Evolutionary conservation across 2,797 vertebrate species (phyloP).

Genomic region (Artibeus jamaicensis): DNA sequence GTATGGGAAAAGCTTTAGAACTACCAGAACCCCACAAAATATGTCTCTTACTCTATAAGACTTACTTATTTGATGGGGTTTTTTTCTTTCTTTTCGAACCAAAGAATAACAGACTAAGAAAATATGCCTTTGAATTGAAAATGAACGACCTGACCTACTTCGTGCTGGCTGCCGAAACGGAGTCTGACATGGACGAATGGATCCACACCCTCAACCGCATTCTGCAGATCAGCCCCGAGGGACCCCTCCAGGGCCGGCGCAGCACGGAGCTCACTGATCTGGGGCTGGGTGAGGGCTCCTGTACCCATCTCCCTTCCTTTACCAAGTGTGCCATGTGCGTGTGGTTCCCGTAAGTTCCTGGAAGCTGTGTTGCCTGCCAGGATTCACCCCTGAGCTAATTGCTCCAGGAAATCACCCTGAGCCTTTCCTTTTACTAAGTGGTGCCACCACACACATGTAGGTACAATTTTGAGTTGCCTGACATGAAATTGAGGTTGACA

Average conservation of each 20-base stretch:
- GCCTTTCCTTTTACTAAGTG: slow-evolving; percentile 38
- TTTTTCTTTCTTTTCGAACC: slow-evolving; percentile 60
- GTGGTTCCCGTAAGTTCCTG: background rate
- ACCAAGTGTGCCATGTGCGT: background rate
- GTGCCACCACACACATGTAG: background rate
- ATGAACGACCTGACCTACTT: slow-evolving; percentile 99
- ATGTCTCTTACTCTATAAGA: background rate
- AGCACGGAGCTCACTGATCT: slow-evolving; percentile 93
- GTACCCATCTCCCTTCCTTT: background rate
- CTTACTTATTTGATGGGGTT: background rate
- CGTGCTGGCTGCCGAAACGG: slow-evolving; percentile 97
- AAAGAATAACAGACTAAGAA: slow-evolving; percentile 96
- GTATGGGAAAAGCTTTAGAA: background rate
- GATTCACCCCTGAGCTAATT: background rate
- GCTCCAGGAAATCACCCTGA: slow-evolving; percentile 44
- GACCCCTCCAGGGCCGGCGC: slow-evolving; percentile 88
- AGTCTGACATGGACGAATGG: slow-evolving; percentile 99
- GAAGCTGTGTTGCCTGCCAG: slow-evolving; percentile 39
- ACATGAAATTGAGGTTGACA: background rate
- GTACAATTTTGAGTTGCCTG: background rate
- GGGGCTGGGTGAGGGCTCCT: slow-evolving; percentile 88
- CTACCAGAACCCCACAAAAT: background rate
- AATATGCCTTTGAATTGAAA: slow-evolving; percentile 97
- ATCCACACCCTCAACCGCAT: slow-evolving; percentile 96
- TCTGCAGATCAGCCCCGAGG: slow-evolving; percentile 96